Base-by-base conservation (phyloP, 2,888 invertebrate species). In the Odiellus spinosus region DNA sequence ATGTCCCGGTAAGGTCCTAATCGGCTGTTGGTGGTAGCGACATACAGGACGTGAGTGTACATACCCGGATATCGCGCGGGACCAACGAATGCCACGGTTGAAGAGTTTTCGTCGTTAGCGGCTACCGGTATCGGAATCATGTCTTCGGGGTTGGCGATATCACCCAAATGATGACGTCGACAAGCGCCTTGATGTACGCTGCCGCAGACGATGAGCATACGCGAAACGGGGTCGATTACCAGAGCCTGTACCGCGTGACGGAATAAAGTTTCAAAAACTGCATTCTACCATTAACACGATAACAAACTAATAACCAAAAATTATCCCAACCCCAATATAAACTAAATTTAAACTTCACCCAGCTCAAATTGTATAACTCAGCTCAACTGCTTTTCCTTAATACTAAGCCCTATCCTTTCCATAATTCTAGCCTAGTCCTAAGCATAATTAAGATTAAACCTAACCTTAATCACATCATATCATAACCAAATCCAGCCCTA, bases 1-100 rank as follows among this genome's bases (percentile, higher is more conserved):
- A 86, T 85, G 62, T 88, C 85, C 19, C 90, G 75, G 66, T 86
- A 90, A 60, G 88, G 87, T n/a, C 87, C 88, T 58, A 81, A 82
- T 62, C 84, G 84, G 12, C 88, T 90, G 62, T 87, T 90, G 17
- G 90, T 90, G 43, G 90, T 87, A 18, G 87, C 90, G 33, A 91
- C 87, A 69, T 90, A 91, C 1, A 91, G 71, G 41, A 87, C 82
- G 64, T 87, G 83, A 6, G 44, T 40, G n/a, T 44, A 42, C 21
- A 38, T 20, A 1, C 53, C 52, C n/a, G 48, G 33, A 36, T 56
- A 90, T 55, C 81, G 76, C 58, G 84, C 81, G 1, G 88, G 87
- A 0, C 88, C 90, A 43, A 93, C 83, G 63, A 87, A 90, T 2
- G 87, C 90, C 60, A 80, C 86, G 0, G 91, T 91, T 1, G 90